Evolutionary conservation across 2,113 vertebrate species (phyloP).

Genomic region (Centropus unirufus): DNA sequence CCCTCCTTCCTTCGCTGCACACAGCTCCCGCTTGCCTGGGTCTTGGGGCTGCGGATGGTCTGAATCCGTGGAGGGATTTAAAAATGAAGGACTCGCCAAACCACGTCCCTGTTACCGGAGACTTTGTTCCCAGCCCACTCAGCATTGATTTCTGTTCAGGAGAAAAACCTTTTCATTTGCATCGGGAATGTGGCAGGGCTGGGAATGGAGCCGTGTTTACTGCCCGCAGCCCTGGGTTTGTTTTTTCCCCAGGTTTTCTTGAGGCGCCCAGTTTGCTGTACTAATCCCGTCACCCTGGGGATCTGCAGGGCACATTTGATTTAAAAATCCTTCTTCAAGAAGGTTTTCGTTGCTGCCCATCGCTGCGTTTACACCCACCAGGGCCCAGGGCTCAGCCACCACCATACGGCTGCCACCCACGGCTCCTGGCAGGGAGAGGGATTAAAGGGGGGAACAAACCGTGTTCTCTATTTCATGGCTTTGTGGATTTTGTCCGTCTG

Average conservation of each 20-base stretch:
- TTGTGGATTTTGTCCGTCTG: not conserved
- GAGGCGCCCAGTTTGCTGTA: not conserved
- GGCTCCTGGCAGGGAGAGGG: not conserved
- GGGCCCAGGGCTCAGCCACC: not conserved
- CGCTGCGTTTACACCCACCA: not conserved
- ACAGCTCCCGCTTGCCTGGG: not conserved
- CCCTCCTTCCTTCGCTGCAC: not conserved
- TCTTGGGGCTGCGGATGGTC: not conserved
- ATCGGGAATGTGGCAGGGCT: not conserved
- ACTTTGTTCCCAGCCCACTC: not conserved
- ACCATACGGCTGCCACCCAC: not conserved
- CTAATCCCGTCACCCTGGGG: not conserved
- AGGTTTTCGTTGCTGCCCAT: not conserved
- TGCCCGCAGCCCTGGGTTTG: not conserved
- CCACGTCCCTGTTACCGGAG: not conserved
- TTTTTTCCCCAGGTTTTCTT: not conserved
- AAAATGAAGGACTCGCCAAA: not conserved
- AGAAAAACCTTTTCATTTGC: slow-evolving; percentile 13
- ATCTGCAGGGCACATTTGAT: not conserved
- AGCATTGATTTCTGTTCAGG: not conserved
- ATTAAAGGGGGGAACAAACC: not conserved
- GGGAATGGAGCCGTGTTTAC: not conserved
- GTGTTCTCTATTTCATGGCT: not conserved
- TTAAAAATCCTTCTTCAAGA: not conserved
- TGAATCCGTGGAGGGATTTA: not conserved